phyloP scores from a whole-genome alignment of 2,797 vertebrate genomes.

The Podargus strigoides region DNA sequence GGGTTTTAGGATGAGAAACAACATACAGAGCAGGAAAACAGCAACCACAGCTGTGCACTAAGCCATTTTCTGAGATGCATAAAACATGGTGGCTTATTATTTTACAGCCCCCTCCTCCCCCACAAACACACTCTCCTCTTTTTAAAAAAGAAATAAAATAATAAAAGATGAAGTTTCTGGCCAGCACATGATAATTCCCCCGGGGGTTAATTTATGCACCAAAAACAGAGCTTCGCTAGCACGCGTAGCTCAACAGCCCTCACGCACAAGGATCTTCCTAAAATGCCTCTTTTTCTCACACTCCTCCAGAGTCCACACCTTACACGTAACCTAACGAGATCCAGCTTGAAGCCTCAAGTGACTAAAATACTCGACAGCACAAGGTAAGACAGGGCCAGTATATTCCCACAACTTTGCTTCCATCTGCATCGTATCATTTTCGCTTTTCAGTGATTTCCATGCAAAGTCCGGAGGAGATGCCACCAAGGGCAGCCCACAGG shows the following conservation, averaged over 20 bases:
- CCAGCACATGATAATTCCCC: background rate
- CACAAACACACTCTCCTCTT: background rate
- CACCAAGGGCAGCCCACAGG: background rate
- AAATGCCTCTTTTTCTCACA: background rate
- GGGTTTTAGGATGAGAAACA: slow-evolving; percentile 1
- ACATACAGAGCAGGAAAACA: slow-evolving; percentile 12
- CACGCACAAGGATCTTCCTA: background rate
- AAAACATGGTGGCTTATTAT: background rate
- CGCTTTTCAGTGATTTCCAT: background rate
- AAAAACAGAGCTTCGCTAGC: background rate
- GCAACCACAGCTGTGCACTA: background rate
- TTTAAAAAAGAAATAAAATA: background rate
- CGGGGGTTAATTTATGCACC: rapidly evolving
- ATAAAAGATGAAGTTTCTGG: background rate
- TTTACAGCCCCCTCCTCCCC: background rate
- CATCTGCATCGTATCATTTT: rapidly evolving
- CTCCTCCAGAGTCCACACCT: rapidly evolving
- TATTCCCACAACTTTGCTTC: background rate
- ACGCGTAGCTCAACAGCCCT: background rate
- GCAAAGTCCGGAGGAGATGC: rapidly evolving
- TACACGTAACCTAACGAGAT: rapidly evolving
- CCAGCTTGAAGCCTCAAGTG: background rate
- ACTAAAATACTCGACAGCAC: background rate
- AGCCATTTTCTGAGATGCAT: background rate
- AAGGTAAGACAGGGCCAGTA: background rate